A percentile compares a stretch with the other conserved stretches of the same genome.
Evolutionary conservation across 2,113 vertebrate genomes (phyloP).

Genomic region (Scatophagus argus): DNA sequence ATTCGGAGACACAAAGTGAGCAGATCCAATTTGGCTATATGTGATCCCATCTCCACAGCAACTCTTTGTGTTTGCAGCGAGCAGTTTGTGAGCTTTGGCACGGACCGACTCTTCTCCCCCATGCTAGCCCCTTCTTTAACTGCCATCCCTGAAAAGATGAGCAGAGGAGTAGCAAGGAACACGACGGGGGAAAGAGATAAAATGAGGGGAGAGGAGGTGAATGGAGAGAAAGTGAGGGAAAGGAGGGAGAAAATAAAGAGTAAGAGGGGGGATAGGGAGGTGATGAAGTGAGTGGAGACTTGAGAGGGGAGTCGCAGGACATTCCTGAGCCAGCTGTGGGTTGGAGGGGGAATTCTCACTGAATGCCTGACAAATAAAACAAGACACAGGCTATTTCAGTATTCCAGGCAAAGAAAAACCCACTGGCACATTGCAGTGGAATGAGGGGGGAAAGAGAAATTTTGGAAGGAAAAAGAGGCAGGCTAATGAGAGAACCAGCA

Average conservation of each 20-base stretch:
- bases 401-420: conserved; percentile 61
- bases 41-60: conserved; percentile 81
- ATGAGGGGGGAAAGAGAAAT: conserved; percentile 61
- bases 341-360: conserved; percentile 83
- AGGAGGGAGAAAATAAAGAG: conserved; percentile 55
- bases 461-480: conserved; percentile 65
- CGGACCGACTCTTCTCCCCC: conserved; percentile 47
- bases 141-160: conserved; percentile 59
- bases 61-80: conserved; percentile 75
- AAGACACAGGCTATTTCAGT: conserved; percentile 76
- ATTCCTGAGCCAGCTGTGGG: conserved; percentile 86
- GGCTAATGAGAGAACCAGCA: conserved; percentile 79
- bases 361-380: conserved; percentile 81
- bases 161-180: conserved; percentile 33
- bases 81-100: conserved; percentile 82
- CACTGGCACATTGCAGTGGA: conserved; percentile 62
- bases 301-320: conserved; percentile 71
- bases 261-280: conserved; percentile 57
- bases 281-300: conserved; percentile 75
- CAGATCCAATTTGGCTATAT: conserved; percentile 76
- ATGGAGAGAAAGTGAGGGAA: conserved; percentile 45
- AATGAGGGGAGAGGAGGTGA: conserved; percentile 40
- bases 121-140: conserved; percentile 51
- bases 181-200: conserved; percentile 48
- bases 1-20: conserved; percentile 53